Conservation (phyloP, 2,113 vertebrate genomes). For the Cyanoliseus patagonus region DNA sequence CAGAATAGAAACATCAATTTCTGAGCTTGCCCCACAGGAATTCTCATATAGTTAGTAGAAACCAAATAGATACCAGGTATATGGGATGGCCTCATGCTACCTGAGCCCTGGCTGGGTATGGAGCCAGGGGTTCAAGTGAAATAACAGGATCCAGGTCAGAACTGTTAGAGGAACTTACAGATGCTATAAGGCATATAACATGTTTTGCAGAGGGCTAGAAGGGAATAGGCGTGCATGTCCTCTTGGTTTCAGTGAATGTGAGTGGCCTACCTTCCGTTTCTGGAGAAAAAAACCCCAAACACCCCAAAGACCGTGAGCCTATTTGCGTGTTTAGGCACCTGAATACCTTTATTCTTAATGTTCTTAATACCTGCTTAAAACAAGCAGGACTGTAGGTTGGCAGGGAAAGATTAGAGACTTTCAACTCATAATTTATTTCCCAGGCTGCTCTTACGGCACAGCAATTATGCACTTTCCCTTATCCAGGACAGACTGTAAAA, state of each 20-base stretch:
- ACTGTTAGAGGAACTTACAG: neutral
- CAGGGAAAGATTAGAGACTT: neutral
- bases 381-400: neutral
- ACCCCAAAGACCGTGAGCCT: neutral
- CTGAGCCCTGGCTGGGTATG: neutral
- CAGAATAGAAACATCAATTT: neutral
- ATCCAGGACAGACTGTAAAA: neutral
- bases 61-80: neutral
- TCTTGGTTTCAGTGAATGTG: neutral
- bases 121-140: rapidly evolving
- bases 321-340: neutral
- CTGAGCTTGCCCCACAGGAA: neutral
- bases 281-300: neutral
- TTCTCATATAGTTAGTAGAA: neutral
- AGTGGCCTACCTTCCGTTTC: neutral
- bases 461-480: neutral
- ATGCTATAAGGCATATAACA: rapidly evolving
- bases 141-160: rapidly evolving
- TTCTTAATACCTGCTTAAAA: neutral
- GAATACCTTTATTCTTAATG: neutral
- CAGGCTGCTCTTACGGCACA: neutral
- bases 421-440: neutral
- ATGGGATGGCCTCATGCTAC: neutral
- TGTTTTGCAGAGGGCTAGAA: neutral
- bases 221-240: neutral